phyloP scores from a whole-genome alignment of 2,888 invertebrate genomes.

The Eudasyphora cyanicolor region DNA sequence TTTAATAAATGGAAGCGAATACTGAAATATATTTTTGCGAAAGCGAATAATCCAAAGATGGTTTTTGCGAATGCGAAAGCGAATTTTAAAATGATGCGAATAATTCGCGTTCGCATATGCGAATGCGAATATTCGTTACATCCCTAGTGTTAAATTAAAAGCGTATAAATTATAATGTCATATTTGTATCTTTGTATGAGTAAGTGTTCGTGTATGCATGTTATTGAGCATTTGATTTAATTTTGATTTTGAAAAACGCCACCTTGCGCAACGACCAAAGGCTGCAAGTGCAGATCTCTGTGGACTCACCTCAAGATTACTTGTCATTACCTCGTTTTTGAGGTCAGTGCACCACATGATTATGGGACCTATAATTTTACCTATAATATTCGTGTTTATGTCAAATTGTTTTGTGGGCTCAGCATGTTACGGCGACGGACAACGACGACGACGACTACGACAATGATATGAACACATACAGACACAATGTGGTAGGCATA shows the following conservation, averaged over 20 bases:
- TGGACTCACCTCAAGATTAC: constrained; percentile 62
- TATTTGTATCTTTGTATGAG: background rate
- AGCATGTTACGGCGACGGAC: constrained; percentile 65
- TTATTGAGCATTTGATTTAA: background rate
- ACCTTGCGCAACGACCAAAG: background rate
- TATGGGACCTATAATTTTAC: constrained; percentile 65
- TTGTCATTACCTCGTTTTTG: constrained; percentile 66
- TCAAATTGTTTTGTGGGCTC: constrained; percentile 66
- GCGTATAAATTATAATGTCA: background rate
- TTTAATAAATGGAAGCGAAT: too few relatives aligned
- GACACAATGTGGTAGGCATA: constrained; percentile 10
- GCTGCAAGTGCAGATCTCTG: constrained; percentile 14
- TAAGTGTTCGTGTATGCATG: background rate
- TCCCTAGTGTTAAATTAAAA: too few relatives aligned
- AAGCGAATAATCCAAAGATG: too few relatives aligned
- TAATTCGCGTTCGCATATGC: too few relatives aligned
- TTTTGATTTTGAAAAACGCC: constrained; percentile 20
- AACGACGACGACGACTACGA: too few relatives aligned
- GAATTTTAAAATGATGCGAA: too few relatives aligned
- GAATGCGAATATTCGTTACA: too few relatives aligned
- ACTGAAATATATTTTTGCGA: too few relatives aligned
- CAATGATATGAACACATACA: constrained; percentile 34
- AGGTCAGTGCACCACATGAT: constrained; percentile 66
- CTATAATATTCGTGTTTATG: constrained; percentile 66
- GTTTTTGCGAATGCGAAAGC: too few relatives aligned